A percentile compares a stretch with the other conserved stretches of the same genome.
These are phyloP conservation scores for Saccostrea echinata DNA, from an alignment of 1,140 invertebrate genomes.

Conservation along the genomic window DNA sequence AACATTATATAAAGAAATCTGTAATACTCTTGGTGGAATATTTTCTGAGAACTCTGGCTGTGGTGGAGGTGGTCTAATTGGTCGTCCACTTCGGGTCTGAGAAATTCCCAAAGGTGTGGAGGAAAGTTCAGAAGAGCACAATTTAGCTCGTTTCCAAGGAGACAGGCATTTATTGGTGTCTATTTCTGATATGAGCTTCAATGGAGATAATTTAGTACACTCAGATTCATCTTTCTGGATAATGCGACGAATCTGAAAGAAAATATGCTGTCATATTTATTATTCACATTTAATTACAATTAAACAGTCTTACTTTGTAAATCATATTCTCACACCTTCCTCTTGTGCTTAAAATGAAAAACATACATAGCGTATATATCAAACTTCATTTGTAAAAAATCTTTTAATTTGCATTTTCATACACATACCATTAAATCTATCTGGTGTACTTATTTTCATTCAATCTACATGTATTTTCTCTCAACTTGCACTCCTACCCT, in stretches of 20 bases:
- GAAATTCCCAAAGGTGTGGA: neutral
- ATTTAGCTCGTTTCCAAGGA: constrained; percentile 14
- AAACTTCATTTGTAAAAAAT: too few relatives aligned
- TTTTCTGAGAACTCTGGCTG: neutral
- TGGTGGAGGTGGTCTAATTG: constrained; percentile 14
- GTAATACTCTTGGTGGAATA: constrained; percentile 13
- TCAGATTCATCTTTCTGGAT: constrained; percentile 1
- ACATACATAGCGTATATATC: too few relatives aligned
- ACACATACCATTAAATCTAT: too few relatives aligned
- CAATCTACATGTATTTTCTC: too few relatives aligned
- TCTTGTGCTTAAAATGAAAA: too few relatives aligned
- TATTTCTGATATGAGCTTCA: constrained; percentile 4
- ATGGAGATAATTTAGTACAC: constrained; percentile 9
- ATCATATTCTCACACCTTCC: too few relatives aligned
- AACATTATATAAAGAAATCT: neutral
- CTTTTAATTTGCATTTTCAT: too few relatives aligned
- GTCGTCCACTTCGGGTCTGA: neutral
- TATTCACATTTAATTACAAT: too few relatives aligned
- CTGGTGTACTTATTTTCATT: too few relatives aligned
- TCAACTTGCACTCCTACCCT: too few relatives aligned
- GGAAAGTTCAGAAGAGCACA: constrained; percentile 6
- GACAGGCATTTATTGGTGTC: neutral
- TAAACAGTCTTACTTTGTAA: too few relatives aligned
- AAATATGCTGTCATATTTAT: neutral
- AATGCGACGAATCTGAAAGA: constrained; percentile 3